A percentile compares a stretch with the other conserved stretches of the same genome.
Evolutionary conservation across 2,113 vertebrate species (phyloP).

Genomic region (Erythrocebus patas): DNA sequence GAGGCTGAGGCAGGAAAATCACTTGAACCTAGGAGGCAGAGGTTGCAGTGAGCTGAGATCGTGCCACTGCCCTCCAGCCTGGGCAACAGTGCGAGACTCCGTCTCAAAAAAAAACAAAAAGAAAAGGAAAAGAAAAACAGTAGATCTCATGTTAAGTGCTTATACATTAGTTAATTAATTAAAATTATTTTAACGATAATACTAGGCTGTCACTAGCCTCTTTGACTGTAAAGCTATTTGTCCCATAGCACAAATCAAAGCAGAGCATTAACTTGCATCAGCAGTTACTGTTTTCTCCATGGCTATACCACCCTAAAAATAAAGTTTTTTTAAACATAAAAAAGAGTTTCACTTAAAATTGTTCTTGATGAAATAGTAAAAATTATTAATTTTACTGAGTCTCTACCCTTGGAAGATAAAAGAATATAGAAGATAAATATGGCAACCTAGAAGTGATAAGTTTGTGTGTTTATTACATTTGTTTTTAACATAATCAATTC

Average conservation of each 20-base stretch:
- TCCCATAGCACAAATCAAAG: background rate
- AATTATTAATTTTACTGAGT: background rate
- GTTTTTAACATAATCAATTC: background rate
- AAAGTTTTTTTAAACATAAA: background rate
- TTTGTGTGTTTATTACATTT: background rate
- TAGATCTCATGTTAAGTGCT: background rate
- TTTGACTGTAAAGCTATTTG: background rate
- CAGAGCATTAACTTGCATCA: background rate
- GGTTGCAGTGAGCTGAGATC: too few species aligned
- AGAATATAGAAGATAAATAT: background rate
- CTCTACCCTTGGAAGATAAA: background rate
- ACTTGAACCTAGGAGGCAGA: too few species aligned
- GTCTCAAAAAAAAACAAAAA: too few species aligned
- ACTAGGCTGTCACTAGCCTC: background rate
- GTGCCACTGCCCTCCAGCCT: too few species aligned
- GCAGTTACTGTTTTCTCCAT: background rate
- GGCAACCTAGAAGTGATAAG: background rate
- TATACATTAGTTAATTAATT: background rate
- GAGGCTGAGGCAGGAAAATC: too few species aligned
- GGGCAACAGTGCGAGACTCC: rapidly evolving
- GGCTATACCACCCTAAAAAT: background rate
- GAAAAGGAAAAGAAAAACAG: background rate
- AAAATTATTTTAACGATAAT: background rate
- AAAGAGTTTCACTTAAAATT: background rate
- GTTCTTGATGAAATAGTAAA: background rate